These are phyloP conservation scores for Cercocebus atys DNA, from an alignment of 2,113 vertebrate species.

Conservation along the genomic window DNA sequence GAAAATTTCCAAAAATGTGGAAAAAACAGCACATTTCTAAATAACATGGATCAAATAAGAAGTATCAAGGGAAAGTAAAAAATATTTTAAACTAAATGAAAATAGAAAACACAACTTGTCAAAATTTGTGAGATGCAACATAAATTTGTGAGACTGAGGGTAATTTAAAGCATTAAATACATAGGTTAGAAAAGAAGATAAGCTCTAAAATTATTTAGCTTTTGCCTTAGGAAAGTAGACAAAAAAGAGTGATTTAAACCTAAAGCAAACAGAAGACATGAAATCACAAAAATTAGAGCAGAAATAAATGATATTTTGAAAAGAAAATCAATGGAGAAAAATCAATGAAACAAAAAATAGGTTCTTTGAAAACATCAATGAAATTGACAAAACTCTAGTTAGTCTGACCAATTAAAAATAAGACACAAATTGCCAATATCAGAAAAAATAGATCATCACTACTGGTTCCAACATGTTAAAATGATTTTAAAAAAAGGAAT, in stretches of 20 bases:
- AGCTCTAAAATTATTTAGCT: neutral
- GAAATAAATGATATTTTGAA: neutral
- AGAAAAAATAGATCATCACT: neutral
- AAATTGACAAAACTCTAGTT: neutral
- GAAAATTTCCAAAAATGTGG: no score
- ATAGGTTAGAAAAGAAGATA: neutral
- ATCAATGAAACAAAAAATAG: neutral
- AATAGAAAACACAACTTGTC: neutral
- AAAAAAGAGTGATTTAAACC: neutral
- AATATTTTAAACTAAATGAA: neutral
- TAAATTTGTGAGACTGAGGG: no score
- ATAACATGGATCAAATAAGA: neutral
- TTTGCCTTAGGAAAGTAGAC: neutral
- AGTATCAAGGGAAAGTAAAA: neutral
- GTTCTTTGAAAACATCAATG: neutral
- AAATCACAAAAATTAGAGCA: neutral
- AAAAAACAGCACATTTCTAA: neutral
- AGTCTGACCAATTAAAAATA: neutral
- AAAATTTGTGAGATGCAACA: no score
- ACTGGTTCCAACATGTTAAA: neutral
- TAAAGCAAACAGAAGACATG: neutral
- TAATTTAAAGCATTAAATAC: no score
- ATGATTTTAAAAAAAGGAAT: neutral
- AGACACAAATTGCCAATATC: neutral
- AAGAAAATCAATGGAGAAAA: neutral